Evolutionary conservation across 53 echinoderm and acorn worm species (phyloP).

Genomic region (Mesocentrotus franciscanus): DNA sequence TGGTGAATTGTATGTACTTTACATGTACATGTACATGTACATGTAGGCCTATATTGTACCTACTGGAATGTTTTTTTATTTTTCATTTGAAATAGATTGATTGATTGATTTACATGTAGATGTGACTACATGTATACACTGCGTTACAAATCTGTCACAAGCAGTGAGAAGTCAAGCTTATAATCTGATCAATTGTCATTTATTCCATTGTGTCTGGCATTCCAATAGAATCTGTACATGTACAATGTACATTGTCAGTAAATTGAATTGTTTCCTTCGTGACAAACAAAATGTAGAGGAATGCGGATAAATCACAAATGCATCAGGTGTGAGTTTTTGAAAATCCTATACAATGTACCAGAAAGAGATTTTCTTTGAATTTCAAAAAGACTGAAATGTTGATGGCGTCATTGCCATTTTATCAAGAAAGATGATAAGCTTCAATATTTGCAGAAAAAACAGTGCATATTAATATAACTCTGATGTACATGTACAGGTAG

Average conservation of each 20-base stretch:
- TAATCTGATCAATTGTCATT: background rate
- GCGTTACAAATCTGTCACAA: background rate
- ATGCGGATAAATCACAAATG: background rate
- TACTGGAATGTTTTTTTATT: background rate
- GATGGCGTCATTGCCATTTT: too few relatives aligned
- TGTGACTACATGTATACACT: background rate
- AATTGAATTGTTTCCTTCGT: background rate
- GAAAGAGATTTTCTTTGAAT: background rate
- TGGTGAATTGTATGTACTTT: too few relatives aligned
- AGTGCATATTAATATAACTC: too few relatives aligned
- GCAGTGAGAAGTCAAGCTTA: constrained; percentile 13
- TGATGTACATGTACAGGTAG: too few relatives aligned
- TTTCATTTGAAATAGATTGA: too few relatives aligned
- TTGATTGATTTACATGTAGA: too few relatives aligned
- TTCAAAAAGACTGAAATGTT: background rate
- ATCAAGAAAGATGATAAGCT: too few relatives aligned
- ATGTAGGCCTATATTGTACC: background rate
- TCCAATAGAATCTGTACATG: background rate
- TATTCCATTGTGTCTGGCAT: background rate
- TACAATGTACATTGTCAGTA: background rate
- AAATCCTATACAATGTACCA: background rate
- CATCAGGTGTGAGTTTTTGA: constrained; percentile 17
- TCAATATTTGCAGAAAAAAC: too few relatives aligned
- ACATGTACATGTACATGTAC: background rate
- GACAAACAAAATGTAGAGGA: background rate